Conservation (phyloP, 1,140 invertebrate species). For the Lordiphosa mommai region DNA sequence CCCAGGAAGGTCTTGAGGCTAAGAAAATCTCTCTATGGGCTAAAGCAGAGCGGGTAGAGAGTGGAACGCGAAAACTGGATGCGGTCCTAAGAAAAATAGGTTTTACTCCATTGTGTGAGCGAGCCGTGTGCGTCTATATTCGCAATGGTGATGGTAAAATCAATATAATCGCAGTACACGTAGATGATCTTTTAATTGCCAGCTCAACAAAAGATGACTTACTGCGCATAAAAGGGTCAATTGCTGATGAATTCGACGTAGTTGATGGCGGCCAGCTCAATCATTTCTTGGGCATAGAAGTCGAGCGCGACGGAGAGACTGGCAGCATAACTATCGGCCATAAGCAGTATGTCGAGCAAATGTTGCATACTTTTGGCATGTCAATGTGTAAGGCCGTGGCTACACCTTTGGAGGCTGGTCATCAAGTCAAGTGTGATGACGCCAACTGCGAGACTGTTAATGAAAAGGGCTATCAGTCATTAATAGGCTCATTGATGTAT, state of each 20-base stretch:
- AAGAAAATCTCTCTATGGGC: conserved; percentile 7
- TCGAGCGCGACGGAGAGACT: conserved; percentile 6
- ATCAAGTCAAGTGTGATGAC: conserved; percentile 38
- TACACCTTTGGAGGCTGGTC: neutral
- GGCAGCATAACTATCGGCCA: conserved; percentile 5
- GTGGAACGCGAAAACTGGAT: neutral
- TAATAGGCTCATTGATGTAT: too few species aligned
- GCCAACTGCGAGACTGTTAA: conserved; percentile 15
- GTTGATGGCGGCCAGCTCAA: conserved; percentile 1
- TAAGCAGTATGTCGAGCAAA: neutral
- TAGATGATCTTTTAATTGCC: too few species aligned
- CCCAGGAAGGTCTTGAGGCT: neutral
- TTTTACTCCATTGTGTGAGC: conserved; percentile 2
- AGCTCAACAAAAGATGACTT: too few species aligned
- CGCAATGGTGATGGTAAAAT: too few species aligned
- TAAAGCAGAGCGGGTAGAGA: conserved; percentile 2
- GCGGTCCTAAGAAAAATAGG: neutral
- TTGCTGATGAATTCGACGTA: neutral
- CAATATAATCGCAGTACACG: too few species aligned
- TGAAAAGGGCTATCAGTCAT: too few species aligned
- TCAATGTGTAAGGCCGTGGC: neutral
- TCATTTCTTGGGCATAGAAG: conserved; percentile 1
- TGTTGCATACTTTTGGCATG: neutral
- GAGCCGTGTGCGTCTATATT: too few species aligned
- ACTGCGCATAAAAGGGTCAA: neutral